phyloP scores from a whole-genome alignment of 2,113 vertebrate species.

The Cnemophilus loriae region DNA sequence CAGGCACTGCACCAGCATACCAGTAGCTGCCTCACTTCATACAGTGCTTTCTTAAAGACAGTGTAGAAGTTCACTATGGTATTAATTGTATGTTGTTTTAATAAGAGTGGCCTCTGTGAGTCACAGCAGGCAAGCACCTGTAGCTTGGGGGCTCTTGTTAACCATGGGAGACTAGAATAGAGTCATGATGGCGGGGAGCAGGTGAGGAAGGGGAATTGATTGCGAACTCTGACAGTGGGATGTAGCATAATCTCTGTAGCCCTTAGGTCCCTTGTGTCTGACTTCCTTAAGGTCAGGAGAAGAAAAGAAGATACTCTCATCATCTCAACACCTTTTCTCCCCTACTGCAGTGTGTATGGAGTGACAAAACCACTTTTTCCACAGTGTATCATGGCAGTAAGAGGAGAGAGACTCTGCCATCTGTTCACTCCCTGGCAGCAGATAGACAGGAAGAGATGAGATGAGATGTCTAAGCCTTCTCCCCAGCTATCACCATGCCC shows the following conservation, averaged over 20 bases:
- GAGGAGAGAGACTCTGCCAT: background rate
- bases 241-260: background rate
- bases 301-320: background rate
- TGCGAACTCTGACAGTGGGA: background rate
- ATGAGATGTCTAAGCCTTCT: background rate
- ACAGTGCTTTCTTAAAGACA: background rate
- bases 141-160: background rate
- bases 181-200: background rate
- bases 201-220: background rate
- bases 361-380: background rate
- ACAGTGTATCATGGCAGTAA: background rate
- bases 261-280: background rate
- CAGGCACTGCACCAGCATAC: fast-evolving
- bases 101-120: background rate
- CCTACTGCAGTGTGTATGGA: background rate
- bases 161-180: background rate
- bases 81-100: background rate
- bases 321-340: background rate
- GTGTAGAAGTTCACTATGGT: background rate
- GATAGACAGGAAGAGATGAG: background rate
- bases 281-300: background rate
- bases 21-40: background rate
- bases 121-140: background rate
- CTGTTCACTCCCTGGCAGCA: background rate
- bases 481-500: background rate